Evolutionary conservation across 64 coral and sea anemone species (phyloP), one percentile per base, ranked within the genome.

Genomic region (Catalaphyllia jardinei): DNA sequence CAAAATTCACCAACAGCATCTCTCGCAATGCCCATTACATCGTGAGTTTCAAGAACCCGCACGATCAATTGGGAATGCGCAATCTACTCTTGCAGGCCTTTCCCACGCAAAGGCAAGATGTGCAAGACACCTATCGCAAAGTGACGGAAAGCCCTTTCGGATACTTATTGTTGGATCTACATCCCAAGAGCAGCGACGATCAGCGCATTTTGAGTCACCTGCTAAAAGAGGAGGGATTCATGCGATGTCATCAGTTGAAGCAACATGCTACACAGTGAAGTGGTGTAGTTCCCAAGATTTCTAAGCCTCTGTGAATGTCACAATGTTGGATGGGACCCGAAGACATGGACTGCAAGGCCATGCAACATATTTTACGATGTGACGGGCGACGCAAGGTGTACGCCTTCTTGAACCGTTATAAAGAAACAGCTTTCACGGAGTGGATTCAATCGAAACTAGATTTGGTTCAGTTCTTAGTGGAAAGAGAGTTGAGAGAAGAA

Each of bases 1-100:
- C 74, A 10, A 92, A 86, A 67, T 74, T 30, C 14, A 30, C 90
- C 8, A 52, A 83, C 0, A 86, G 81, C 0, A 92, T 92, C 16
- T 60, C 38, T 35, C 39, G 85, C 12, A 92, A 92, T 31, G 22
- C 60, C 42, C 90, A 86, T n/a, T 92, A 92, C 27, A 62, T 92
- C 24, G 55, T 78, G 17, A 35, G 73, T 52, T 78, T 92, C 52
- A 92, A 92, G 50, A 92, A 86, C 39, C 57, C 51, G 0, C 35
- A 81, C 0, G 90, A 92, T 51, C 42, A 54, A 60, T 29, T 86
- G 10, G 82, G 90, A 0, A 77, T 85, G 10, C 31, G 28, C 0
- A 92, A 16, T 12, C 22, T 91, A 0, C 12, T 74, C 1, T 20
- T 24, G 2, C 89, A 91, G 62, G 67, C 71, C 0, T 91, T 77